These are phyloP conservation scores for Hippopotamus amphibius DNA, from an alignment of 2,113 vertebrate species.

Conservation along the genomic window DNA sequence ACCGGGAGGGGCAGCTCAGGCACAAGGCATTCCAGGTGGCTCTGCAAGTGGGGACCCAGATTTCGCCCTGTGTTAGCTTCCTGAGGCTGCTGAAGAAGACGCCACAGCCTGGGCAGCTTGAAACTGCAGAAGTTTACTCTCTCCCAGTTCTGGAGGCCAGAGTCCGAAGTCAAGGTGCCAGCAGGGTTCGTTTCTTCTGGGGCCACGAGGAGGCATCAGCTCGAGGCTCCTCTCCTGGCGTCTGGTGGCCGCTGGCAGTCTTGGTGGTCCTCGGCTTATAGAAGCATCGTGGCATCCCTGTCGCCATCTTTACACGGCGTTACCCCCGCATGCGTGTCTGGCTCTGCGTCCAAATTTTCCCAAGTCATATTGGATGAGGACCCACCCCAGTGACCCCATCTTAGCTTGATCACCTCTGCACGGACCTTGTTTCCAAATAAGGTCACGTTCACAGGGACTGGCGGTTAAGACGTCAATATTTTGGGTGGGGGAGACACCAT, in stretches of 20 bases:
- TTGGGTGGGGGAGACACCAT: neutral
- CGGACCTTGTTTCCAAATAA: neutral
- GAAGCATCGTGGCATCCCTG: neutral
- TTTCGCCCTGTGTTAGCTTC: neutral
- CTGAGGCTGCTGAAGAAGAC: neutral
- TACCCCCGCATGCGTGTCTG: neutral
- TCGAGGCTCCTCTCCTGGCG: neutral
- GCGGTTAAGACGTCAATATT: too few species aligned
- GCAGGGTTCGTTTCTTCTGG: neutral
- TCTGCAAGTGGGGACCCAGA: neutral
- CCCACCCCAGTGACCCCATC: neutral
- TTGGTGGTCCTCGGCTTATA: neutral
- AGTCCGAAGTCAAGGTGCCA: too few species aligned
- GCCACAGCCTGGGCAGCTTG: neutral
- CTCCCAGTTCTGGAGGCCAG: neutral
- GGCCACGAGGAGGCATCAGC: accelerated
- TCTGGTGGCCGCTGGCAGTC: neutral
- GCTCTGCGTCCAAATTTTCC: neutral
- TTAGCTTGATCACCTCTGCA: neutral
- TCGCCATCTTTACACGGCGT: accelerated
- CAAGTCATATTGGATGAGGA: neutral
- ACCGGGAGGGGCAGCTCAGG: neutral
- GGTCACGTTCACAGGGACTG: neutral
- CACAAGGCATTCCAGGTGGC: neutral
- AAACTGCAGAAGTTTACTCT: too few species aligned